These are phyloP conservation scores for Alauda arvensis DNA, from an alignment of 2,797 vertebrate species.

Conservation along the genomic window DNA sequence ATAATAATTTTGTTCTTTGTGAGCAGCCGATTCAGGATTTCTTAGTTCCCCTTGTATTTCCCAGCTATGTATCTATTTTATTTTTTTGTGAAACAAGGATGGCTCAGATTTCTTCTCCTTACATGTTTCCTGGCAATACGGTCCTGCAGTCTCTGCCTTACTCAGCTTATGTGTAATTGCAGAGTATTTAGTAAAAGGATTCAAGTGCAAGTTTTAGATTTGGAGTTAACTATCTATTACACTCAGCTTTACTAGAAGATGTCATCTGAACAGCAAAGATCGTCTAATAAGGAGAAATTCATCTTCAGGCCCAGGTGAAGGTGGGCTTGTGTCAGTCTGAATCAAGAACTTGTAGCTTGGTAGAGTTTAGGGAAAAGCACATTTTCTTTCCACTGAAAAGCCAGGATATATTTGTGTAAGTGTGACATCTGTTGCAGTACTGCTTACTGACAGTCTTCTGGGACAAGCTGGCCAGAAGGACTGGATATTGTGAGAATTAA, in stretches of 20 bases:
- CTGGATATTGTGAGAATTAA: neutral
- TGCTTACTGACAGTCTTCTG: neutral
- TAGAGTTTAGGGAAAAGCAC: neutral
- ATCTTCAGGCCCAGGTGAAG: neutral
- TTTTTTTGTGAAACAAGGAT: neutral
- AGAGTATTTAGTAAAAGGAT: slow-evolving; percentile 24
- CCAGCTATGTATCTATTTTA: neutral
- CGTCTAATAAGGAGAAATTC: neutral
- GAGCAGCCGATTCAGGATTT: slow-evolving; percentile 16
- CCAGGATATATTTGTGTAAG: neutral
- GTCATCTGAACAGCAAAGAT: neutral
- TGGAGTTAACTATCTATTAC: slow-evolving; percentile 1
- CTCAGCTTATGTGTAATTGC: slow-evolving; percentile 33
- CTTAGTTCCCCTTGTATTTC: neutral
- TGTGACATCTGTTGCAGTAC: neutral
- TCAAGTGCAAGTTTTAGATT: neutral
- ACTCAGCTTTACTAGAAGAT: neutral
- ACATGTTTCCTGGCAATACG: neutral
- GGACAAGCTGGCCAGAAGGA: neutral
- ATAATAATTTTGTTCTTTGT: neutral
- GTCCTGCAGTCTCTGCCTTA: slow-evolving; percentile 7
- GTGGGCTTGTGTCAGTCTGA: neutral
- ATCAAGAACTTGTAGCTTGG: neutral
- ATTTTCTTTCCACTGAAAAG: neutral
- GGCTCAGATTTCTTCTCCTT: slow-evolving; percentile 6